Evolutionary conservation across 2,797 vertebrate species (phyloP), one percentile per base, ranked within the genome.

Genomic region (Phrynocephalus vlangalii): DNA sequence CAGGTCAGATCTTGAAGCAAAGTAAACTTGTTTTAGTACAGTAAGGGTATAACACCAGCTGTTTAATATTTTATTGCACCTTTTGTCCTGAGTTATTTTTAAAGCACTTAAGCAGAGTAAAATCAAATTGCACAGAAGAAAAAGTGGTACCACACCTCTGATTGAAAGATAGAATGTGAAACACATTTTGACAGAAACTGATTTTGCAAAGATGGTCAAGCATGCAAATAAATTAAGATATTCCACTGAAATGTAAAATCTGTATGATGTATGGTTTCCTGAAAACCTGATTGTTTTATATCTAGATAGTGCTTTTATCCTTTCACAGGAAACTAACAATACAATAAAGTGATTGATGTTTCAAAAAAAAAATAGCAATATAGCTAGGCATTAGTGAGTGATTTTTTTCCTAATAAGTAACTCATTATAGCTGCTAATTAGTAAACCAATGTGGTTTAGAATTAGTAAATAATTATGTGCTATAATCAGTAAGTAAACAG

Each of bases 141-240:
- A 75, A 79, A 66, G 60, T 63, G 50, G 56, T 44, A 82, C 28
- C 87, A 87, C 11, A 30, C 75, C 22, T 86, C 28, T n/a, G 83
- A 13, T 82, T 88, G 91, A 86, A 91, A 88, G n/a, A 68, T 87
- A 88, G 30, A 88, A 85, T 93, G 83, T 88, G 81, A 87, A 81
- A 75, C 38, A 33, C 16, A 76, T 92, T 87, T 67, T 92, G 81
- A 83, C 80, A 90, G 33, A 81, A 88, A 30, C 63, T 52, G 79
- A 18, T 88, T 93, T 86, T 86, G 90, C 56, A 87, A 79, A 87
- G 38, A 81, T 38, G 73, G 60, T 15, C 0, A 48, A 33, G 60
- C 90, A 84, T 94, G 87, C 83, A 88, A 81, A n/a, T 88, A 68
- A 87, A 87, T 70, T n/a, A 90, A 52, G 75, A 83, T 90, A 87